Evolutionary conservation across 2,113 vertebrate genomes (phyloP).

Genomic region (Cyphomyrus discorhynchus): DNA sequence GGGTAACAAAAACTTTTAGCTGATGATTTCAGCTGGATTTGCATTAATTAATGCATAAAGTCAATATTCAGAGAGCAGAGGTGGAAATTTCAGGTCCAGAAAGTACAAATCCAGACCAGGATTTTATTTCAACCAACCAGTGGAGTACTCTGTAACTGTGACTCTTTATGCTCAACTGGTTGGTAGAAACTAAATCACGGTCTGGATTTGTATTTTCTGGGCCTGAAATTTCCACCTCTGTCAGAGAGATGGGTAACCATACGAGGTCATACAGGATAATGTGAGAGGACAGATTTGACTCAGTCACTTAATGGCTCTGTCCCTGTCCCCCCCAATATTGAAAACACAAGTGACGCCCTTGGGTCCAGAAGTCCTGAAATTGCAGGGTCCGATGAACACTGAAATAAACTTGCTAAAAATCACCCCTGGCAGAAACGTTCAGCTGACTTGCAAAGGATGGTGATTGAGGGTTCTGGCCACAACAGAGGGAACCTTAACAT

Average conservation of each 20-base stretch:
- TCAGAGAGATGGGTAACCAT: not conserved
- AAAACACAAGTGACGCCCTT: not conserved
- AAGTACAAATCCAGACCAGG: no score
- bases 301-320: not conserved
- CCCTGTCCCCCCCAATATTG: not conserved
- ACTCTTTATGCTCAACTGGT: no score
- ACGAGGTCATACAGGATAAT: not conserved
- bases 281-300: not conserved
- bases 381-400: not conserved
- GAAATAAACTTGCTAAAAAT: slow-evolving; percentile 15
- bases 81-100: no score
- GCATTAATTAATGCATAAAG: not conserved
- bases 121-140: no score
- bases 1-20: not conserved
- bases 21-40: not conserved
- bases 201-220: no score
- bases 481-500: not conserved
- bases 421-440: not conserved
- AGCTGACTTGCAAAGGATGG: not conserved
- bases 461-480: not conserved
- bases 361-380: not conserved
- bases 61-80: not conserved
- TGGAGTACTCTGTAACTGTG: no score
- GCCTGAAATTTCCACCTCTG: no score
- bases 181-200: no score